These are phyloP conservation scores for Drosophila tani DNA, from an alignment of 1,140 invertebrate species.

Conservation along the genomic window DNA sequence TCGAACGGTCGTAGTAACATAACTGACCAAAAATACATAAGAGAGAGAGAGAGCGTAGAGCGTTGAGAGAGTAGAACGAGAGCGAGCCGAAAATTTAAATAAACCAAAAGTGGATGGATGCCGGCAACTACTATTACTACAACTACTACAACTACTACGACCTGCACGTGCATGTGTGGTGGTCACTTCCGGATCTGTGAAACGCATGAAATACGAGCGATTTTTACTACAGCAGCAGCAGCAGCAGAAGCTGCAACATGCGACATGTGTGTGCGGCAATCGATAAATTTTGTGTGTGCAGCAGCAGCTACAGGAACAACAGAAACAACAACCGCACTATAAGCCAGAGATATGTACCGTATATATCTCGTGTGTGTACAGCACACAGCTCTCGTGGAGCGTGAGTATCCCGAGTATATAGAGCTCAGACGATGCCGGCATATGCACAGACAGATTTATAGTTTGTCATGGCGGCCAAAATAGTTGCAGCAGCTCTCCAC, in stretches of 20 bases:
- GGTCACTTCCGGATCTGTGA: constrained; percentile 70
- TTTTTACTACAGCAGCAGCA: constrained; percentile 76
- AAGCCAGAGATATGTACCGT: constrained; percentile 49
- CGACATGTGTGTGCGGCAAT: constrained; percentile 69
- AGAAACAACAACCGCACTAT: constrained; percentile 45
- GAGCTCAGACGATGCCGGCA: constrained; percentile 51
- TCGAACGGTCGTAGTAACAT: constrained; percentile 17
- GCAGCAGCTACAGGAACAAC: constrained; percentile 27
- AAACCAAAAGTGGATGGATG: constrained; percentile 70
- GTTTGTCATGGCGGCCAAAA: constrained; percentile 77
- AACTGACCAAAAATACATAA: constrained; percentile 51
- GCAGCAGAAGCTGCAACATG: constrained; percentile 59
- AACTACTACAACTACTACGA: constrained; percentile 67
- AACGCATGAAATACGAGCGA: constrained; percentile 79
- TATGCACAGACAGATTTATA: constrained; percentile 75
- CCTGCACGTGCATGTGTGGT: constrained; percentile 42
- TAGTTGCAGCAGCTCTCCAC: constrained; percentile 60
- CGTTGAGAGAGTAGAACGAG: constrained; percentile 15
- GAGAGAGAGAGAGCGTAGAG: neutral
- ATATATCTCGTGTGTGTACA: neutral
- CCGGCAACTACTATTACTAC: constrained; percentile 68
- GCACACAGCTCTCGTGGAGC: constrained; percentile 24
- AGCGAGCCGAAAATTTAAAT: constrained; percentile 71
- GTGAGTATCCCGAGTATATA: constrained; percentile 31
- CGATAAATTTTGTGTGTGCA: constrained; percentile 75